A percentile compares a stretch with the other conserved stretches of the same genome.
Evolutionary conservation across 2,888 invertebrate species (phyloP).

Genomic region (Platerodrilus igneus): DNA sequence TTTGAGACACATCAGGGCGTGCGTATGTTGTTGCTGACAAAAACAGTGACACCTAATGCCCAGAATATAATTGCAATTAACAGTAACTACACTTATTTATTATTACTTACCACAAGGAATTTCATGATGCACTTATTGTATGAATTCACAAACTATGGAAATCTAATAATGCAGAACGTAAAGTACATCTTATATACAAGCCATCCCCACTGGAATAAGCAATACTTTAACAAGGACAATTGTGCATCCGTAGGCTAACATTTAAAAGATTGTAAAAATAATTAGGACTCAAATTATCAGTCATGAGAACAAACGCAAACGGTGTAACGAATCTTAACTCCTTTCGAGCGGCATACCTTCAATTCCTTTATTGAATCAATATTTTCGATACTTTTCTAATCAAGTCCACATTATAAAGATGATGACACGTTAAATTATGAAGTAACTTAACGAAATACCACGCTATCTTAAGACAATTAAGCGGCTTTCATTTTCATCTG

Average conservation of each 20-base stretch:
- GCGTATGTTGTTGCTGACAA: not conserved
- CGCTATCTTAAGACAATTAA: not conserved
- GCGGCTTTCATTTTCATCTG: not conserved
- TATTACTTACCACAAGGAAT: conserved; percentile 13
- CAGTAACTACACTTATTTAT: too few species aligned
- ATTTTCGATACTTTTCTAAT: too few species aligned
- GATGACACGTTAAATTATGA: conserved; percentile 7
- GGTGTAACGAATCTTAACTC: not conserved
- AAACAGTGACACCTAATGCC: not conserved
- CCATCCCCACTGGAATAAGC: conserved; percentile 14
- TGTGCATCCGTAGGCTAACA: conserved; percentile 10
- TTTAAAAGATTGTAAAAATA: conserved; percentile 3
- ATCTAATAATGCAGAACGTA: conserved; percentile 2
- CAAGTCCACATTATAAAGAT: conserved; percentile 9
- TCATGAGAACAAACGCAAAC: conserved; percentile 9
- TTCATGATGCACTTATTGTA: conserved; percentile 9
- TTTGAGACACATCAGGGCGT: conserved; percentile 5
- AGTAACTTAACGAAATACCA: conserved; percentile 5
- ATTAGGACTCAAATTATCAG: conserved; percentile 3
- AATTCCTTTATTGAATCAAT: too few species aligned
- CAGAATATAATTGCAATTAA: too few species aligned
- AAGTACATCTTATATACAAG: conserved; percentile 7
- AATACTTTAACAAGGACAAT: conserved; percentile 15
- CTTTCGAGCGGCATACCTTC: not conserved
- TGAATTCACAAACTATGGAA: conserved; percentile 6